A percentile compares a stretch with the other conserved stretches of the same genome.
Conservation (phyloP, 53 echinoderm and acorn worm species). For the Henricia sp. region DNA sequence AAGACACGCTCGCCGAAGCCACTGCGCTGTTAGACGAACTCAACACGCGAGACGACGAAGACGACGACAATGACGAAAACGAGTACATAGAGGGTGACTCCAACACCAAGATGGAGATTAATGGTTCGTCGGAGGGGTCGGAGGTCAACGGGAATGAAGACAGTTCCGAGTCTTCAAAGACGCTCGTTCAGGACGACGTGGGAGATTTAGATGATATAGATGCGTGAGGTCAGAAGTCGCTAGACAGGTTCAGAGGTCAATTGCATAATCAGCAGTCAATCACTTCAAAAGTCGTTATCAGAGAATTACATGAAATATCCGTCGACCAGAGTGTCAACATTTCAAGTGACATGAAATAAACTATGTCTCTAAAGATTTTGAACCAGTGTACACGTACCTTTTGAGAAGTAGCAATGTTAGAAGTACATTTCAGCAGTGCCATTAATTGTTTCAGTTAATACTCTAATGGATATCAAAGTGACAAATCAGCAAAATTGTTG, state of each 20-base stretch:
- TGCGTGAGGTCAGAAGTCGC: conserved; percentile 27
- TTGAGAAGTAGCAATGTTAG: too few relatives aligned
- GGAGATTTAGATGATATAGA: conserved; percentile 70
- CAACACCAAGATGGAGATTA: conserved; percentile 79
- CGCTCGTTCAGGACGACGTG: conserved; percentile 55
- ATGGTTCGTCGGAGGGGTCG: conserved; percentile 82
- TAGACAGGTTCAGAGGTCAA: conserved; percentile 1
- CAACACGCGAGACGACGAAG: conserved; percentile 77
- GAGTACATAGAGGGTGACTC: conserved; percentile 62
- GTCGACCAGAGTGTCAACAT: too few relatives aligned
- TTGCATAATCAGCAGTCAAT: too few relatives aligned
- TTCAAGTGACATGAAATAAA: too few relatives aligned
- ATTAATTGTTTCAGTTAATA: too few relatives aligned
- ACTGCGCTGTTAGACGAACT: conserved; percentile 92
- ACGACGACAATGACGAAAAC: conserved; percentile 61
- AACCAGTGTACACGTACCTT: too few relatives aligned
- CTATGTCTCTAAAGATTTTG: too few relatives aligned
- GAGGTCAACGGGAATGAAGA: conserved; percentile 75
- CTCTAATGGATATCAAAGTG: too few relatives aligned
- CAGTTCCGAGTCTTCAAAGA: conserved; percentile 56
- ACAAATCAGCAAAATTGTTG: too few relatives aligned
- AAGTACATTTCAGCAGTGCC: too few relatives aligned
- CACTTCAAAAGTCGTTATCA: too few relatives aligned
- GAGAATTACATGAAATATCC: too few relatives aligned
- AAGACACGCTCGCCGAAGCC: conserved; percentile 98